Conservation (phyloP, 2,113 vertebrate species). For the Mobula hypostoma region DNA sequence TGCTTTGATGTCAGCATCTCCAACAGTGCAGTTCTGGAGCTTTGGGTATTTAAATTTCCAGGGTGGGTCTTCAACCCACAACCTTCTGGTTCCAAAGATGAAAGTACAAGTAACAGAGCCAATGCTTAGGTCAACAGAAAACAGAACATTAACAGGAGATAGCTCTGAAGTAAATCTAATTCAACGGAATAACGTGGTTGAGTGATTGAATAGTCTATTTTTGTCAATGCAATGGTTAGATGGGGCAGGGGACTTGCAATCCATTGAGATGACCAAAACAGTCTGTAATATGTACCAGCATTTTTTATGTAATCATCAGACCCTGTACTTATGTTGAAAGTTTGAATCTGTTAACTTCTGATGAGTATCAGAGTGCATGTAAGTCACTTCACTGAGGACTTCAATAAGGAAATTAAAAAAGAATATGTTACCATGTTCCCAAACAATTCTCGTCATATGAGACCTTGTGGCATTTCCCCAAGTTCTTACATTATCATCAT, state of each 20-base stretch:
- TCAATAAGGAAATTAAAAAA: background rate
- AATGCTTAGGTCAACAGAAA: too few species aligned
- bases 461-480: slow-evolving; percentile 13
- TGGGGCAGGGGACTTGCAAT: too few species aligned
- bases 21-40: too few species aligned
- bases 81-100: too few species aligned
- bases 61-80: too few species aligned
- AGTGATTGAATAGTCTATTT: background rate
- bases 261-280: background rate
- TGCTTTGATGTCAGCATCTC: too few species aligned
- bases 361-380: background rate
- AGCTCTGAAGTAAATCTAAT: background rate
- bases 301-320: background rate
- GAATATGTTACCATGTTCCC: too few species aligned
- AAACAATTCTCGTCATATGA: background rate
- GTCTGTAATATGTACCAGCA: too few species aligned
- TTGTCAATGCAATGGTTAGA: background rate
- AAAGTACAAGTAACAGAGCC: too few species aligned
- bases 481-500: background rate
- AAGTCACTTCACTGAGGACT: background rate
- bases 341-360: background rate
- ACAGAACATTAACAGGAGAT: background rate
- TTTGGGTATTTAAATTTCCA: too few species aligned
- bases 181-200: background rate
- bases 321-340: too few species aligned